Conservation (phyloP, 2,113 vertebrate species). For the Zosterops lateralis region DNA sequence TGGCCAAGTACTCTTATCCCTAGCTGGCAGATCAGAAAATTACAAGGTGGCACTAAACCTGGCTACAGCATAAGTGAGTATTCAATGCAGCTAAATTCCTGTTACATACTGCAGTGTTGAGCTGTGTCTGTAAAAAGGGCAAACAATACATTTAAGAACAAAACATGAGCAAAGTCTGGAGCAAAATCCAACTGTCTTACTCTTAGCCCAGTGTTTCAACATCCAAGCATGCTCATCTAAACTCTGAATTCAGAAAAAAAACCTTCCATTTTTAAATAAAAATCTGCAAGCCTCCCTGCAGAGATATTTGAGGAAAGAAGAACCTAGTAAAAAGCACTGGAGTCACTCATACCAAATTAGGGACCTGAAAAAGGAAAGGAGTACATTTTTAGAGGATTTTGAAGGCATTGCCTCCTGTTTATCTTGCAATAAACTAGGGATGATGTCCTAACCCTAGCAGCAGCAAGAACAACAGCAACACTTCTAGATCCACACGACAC, state of each 20-base stretch:
- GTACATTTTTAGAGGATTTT: not conserved
- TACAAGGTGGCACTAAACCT: constrained; percentile 24
- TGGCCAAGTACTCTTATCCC: constrained; percentile 3
- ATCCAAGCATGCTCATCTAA: not conserved
- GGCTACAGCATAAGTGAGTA: not conserved
- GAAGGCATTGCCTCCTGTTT: not conserved
- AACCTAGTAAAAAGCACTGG: not conserved
- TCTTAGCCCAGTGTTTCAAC: not conserved
- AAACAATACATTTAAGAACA: not conserved
- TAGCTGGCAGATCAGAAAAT: constrained; percentile 10
- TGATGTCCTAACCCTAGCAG: not conserved
- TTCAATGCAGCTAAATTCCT: not conserved
- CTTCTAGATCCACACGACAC: not conserved
- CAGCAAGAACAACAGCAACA: not conserved
- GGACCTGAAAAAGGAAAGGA: not conserved
- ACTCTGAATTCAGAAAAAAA: not conserved
- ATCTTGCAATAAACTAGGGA: not conserved
- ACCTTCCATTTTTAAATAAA: constrained; percentile 15
- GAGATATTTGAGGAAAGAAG: not conserved
- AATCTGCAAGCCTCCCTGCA: not conserved
- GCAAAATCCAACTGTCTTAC: not conserved
- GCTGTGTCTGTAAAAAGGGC: not conserved
- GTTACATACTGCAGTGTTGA: not conserved
- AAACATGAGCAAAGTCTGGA: not conserved
- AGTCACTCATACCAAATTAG: not conserved